Evolutionary conservation across 2,113 vertebrate genomes (phyloP).

Genomic region (Sorex fumeus): DNA sequence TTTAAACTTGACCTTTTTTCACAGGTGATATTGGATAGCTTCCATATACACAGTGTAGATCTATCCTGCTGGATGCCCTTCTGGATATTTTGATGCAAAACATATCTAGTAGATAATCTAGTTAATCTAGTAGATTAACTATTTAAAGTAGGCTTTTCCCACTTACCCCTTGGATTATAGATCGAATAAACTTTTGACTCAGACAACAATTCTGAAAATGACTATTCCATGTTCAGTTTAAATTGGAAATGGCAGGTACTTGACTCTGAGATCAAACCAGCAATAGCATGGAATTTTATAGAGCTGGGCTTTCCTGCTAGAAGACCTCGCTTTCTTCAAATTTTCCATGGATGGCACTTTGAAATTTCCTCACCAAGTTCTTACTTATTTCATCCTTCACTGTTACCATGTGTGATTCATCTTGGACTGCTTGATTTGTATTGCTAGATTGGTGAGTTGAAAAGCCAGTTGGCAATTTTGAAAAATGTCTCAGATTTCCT

Average conservation of each 20-base stretch:
- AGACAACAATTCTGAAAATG: constrained; percentile 39
- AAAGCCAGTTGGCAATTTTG: neutral
- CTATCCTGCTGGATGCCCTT: neutral
- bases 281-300: neutral
- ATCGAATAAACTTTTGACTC: constrained; percentile 19
- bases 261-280: neutral
- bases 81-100: neutral
- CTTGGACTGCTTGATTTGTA: neutral
- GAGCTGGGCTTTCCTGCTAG: neutral
- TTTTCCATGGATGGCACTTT: constrained; percentile 44
- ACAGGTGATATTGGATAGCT: neutral
- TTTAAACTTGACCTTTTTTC: neutral
- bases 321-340: neutral
- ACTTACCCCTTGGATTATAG: neutral
- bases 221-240: neutral
- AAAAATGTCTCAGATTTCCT: constrained; percentile 38
- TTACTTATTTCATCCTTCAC: constrained; percentile 6
- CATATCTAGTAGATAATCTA: neutral
- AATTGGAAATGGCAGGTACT: neutral
- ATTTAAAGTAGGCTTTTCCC: constrained; percentile 1
- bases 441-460: neutral
- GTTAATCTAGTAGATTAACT: neutral
- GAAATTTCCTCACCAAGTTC: constrained; percentile 19
- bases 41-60: neutral
- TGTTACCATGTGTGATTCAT: constrained; percentile 20